phyloP scores from a whole-genome alignment of 2,113 vertebrate genomes.

The Leucosticte australis region DNA sequence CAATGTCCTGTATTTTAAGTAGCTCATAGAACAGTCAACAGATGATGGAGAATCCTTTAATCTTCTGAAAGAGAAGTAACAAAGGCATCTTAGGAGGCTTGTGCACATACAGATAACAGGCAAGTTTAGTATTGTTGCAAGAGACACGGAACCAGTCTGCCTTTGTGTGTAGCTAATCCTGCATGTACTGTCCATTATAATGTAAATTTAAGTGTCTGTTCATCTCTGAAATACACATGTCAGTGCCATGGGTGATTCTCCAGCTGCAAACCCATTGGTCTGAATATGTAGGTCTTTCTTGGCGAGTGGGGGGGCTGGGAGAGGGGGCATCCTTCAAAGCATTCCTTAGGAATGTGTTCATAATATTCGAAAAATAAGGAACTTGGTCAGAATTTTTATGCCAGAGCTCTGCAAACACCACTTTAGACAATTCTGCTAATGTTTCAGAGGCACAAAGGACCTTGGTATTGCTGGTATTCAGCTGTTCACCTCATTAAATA shows the following conservation, averaged over 20 bases:
- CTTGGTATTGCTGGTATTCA: neutral
- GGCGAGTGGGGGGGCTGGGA: neutral
- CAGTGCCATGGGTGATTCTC: neutral
- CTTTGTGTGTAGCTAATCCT: neutral
- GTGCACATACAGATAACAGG: neutral
- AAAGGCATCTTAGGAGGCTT: neutral
- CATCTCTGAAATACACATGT: neutral
- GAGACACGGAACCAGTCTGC: neutral
- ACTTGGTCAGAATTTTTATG: neutral
- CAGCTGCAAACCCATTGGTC: neutral
- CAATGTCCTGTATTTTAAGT: neutral
- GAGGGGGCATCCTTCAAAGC: neutral
- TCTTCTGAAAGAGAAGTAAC: neutral
- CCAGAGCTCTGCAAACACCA: neutral
- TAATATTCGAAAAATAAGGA: neutral
- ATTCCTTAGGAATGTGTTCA: neutral
- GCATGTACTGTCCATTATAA: neutral
- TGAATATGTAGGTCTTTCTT: neutral
- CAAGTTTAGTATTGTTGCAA: neutral
- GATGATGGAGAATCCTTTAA: neutral
- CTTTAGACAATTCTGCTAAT: conserved; percentile 15
- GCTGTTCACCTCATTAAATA: neutral
- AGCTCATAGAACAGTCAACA: neutral
- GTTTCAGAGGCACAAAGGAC: neutral
- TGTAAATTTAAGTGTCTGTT: neutral